phyloP scores from a whole-genome alignment of 2,113 vertebrate species.

The Lepus timidus region DNA sequence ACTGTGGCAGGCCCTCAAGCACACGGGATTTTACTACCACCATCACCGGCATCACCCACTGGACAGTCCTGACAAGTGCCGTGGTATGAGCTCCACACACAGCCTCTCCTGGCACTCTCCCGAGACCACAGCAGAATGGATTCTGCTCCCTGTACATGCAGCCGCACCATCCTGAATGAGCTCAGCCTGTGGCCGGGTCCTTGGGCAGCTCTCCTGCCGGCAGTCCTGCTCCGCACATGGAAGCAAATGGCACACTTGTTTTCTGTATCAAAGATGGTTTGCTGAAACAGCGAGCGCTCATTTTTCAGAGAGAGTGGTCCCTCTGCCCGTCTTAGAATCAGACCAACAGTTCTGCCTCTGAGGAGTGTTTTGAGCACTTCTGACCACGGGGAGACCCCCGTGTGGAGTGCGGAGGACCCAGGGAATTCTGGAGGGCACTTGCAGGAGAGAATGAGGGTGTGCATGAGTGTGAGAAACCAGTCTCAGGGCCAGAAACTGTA shows the following conservation, averaged over 20 bases:
- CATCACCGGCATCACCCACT: too few relatives aligned
- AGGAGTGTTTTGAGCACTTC: neutral
- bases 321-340: neutral
- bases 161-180: rapidly evolving
- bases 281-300: neutral
- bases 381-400: neutral
- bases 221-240: neutral
- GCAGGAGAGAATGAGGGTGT: neutral
- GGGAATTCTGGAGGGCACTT: neutral
- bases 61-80: neutral
- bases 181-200: neutral
- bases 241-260: neutral
- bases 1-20: neutral
- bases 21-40: too few relatives aligned
- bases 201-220: neutral
- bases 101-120: neutral
- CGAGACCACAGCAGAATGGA: neutral
- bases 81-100: rapidly evolving
- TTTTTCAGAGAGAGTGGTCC: neutral
- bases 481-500: neutral
- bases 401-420: rapidly evolving
- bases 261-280: neutral
- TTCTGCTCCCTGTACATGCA: rapidly evolving
- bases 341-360: neutral
- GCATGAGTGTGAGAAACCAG: neutral